Conservation (phyloP, 2,113 vertebrate species). For the Cyrtonyx montezumae region DNA sequence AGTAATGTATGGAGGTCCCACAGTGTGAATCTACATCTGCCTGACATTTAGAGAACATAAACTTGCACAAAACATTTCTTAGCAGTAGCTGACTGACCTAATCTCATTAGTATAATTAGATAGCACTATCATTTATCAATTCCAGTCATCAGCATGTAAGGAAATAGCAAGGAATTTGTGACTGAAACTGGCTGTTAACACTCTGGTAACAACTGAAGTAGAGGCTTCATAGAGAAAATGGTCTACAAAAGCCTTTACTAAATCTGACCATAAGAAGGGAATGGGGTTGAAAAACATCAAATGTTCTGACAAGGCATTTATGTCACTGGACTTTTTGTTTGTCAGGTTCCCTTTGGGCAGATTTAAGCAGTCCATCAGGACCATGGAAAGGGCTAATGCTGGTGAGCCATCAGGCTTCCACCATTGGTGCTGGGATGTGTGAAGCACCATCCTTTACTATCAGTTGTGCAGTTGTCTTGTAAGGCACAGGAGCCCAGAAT, state of each 20-base stretch:
- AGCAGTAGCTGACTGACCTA: not conserved
- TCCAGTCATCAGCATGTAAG: not conserved
- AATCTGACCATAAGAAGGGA: not conserved
- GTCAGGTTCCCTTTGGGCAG: not conserved
- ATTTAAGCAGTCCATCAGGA: not conserved
- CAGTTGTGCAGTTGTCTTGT: not conserved
- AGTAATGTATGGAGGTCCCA: not conserved
- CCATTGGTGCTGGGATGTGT: not conserved
- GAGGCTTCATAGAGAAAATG: not conserved
- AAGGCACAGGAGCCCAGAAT: not conserved
- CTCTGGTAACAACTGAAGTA: not conserved
- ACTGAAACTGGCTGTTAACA: not conserved
- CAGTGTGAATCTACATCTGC: not conserved
- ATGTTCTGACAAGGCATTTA: not conserved
- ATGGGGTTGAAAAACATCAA: not conserved
- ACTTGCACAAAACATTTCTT: not conserved
- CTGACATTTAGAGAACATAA: not conserved
- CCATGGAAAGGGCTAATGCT: not conserved
- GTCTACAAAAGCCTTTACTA: not conserved
- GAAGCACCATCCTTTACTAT: not conserved
- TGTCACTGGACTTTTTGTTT: not conserved
- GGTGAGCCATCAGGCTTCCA: not conserved
- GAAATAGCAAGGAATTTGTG: not conserved
- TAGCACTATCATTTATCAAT: not conserved
- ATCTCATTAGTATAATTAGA: not conserved